Evolutionary conservation across 2,797 vertebrate species (phyloP).

Genomic region (Periparus ater): DNA sequence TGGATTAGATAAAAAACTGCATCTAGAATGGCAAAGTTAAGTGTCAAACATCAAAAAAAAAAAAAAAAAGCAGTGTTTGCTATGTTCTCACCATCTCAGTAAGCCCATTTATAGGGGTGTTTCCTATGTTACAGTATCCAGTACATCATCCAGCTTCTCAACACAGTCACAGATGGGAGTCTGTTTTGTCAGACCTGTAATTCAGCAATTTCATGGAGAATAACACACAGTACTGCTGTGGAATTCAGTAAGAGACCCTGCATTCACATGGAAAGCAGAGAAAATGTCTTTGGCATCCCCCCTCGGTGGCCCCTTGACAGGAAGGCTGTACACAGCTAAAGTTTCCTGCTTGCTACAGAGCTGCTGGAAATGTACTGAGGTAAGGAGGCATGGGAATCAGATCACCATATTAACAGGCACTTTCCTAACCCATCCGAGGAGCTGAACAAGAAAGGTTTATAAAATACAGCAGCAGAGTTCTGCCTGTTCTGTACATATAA

Average conservation of each 20-base stretch:
- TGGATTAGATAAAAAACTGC: neutral
- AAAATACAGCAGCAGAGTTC: neutral
- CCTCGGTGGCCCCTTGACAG: neutral
- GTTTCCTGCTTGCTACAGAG: slow-evolving; percentile 13
- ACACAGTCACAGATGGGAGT: slow-evolving; percentile 22
- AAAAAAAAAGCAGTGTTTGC: neutral
- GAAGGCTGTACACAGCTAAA: neutral
- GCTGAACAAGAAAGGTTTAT: neutral
- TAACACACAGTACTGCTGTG: neutral
- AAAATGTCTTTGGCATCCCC: neutral
- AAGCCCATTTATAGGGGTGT: neutral
- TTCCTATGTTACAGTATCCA: neutral
- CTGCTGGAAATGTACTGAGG: neutral
- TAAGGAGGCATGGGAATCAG: neutral
- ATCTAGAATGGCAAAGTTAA: neutral
- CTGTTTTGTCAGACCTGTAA: slow-evolving; percentile 9
- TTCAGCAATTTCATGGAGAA: neutral
- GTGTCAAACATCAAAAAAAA: neutral
- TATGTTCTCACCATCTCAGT: neutral
- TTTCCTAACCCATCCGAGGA: neutral
- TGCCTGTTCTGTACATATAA: neutral
- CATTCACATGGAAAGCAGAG: neutral
- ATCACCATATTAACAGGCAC: neutral
- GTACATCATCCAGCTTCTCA: neutral
- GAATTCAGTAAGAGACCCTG: neutral